phyloP scores from a whole-genome alignment of 1,140 invertebrate species.

The Caenorhabditis tropicalis region DNA sequence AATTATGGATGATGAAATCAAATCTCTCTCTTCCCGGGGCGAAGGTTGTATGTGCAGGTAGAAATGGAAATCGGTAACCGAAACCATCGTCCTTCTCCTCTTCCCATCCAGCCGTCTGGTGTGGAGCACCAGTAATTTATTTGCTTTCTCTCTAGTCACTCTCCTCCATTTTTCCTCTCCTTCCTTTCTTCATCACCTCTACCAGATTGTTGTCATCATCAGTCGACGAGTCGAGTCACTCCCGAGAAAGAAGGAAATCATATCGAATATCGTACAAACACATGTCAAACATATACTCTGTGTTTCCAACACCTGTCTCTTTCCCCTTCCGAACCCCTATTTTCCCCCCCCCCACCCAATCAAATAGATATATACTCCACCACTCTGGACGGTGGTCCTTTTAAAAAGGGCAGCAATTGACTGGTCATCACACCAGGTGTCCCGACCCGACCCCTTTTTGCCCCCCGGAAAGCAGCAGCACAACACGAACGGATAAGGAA shows the following conservation, averaged over 20 bases:
- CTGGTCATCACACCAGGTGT: too few relatives aligned
- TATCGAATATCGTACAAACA: constrained; percentile 30
- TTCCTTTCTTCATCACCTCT: neutral
- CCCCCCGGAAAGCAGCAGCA: too few relatives aligned
- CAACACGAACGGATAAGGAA: too few relatives aligned
- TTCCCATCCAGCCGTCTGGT: too few relatives aligned
- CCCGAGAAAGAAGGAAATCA: constrained; percentile 2
- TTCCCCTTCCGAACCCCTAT: neutral
- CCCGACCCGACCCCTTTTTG: too few relatives aligned
- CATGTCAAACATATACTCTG: neutral
- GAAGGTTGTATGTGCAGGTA: too few relatives aligned
- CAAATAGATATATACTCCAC: neutral
- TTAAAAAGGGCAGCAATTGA: too few relatives aligned
- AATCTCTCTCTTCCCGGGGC: too few relatives aligned
- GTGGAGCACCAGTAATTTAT: neutral
- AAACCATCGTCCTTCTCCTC: too few relatives aligned
- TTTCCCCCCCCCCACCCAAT: neutral
- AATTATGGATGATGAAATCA: too few relatives aligned
- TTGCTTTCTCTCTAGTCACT: neutral
- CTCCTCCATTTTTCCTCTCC: neutral
- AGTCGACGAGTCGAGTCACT: neutral
- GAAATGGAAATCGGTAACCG: too few relatives aligned
- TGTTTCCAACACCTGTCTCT: neutral
- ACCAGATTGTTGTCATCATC: constrained; percentile 33
- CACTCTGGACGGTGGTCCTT: neutral